Percentiles rank a stretch among this genome's conserved stretches.
Conservation (phyloP, 2,888 invertebrate genomes). For the Dicyrtoma fusca region DNA sequence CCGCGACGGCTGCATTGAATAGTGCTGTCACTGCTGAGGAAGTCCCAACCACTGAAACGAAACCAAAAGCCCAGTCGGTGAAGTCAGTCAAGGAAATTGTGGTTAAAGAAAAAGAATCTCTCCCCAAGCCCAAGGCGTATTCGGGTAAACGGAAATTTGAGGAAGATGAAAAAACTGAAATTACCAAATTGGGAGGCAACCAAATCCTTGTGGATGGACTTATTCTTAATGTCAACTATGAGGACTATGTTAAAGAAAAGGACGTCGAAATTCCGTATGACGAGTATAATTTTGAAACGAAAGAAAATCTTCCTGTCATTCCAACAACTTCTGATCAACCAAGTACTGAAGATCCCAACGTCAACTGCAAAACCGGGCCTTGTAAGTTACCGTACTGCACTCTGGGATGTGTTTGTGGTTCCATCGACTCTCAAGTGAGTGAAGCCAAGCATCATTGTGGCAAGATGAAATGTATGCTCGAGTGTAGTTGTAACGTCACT, state of each 20-base stretch:
- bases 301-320: not conserved
- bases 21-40: no score
- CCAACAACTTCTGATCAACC: not conserved
- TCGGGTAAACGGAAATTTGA: constrained; percentile 24
- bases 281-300: constrained; percentile 27
- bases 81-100: not conserved
- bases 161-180: constrained; percentile 36
- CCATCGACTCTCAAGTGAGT: constrained; percentile 28
- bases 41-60: no score
- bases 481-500: constrained; percentile 45
- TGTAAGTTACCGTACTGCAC: constrained; percentile 41
- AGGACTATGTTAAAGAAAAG: constrained; percentile 47
- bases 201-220: constrained; percentile 26
- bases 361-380: not conserved
- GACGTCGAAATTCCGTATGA: constrained; percentile 49
- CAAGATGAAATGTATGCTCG: constrained; percentile 51
- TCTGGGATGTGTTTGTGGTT: constrained; percentile 50
- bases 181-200: constrained; percentile 21
- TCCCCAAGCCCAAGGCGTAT: constrained; percentile 21
- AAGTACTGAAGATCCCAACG: not conserved
- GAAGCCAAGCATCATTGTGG: constrained; percentile 44
- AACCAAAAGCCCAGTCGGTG: no score
- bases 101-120: not conserved
- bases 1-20: no score
- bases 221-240: constrained; percentile 39